phyloP scores from a whole-genome alignment of 2,113 vertebrate genomes.

The Glaucomys volans region DNA sequence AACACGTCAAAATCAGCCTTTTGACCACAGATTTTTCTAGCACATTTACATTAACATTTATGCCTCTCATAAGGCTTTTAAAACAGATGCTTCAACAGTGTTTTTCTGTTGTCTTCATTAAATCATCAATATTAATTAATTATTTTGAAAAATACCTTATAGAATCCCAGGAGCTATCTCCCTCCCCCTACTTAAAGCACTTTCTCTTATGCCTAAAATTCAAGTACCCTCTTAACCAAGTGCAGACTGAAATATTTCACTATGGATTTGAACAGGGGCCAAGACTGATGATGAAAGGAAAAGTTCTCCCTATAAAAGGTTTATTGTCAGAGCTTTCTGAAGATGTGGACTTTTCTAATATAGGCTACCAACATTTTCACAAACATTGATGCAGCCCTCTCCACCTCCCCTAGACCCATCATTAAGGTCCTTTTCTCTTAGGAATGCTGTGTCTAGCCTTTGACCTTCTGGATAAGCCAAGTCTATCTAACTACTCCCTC shows the following conservation, averaged over 20 bases:
- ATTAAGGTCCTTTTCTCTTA: slow-evolving; percentile 68
- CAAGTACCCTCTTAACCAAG: slow-evolving; percentile 65
- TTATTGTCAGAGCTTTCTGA: slow-evolving; percentile 73
- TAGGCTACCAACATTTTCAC: slow-evolving; percentile 45
- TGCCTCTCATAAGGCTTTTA: slow-evolving; percentile 49
- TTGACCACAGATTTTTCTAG: slow-evolving; percentile 65
- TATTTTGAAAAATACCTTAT: slow-evolving; percentile 49
- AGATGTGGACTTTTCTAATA: slow-evolving; percentile 64
- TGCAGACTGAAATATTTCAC: slow-evolving; percentile 67
- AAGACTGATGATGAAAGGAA: slow-evolving; percentile 55
- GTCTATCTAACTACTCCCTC: slow-evolving; percentile 64
- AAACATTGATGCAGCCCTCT: slow-evolving; percentile 46
- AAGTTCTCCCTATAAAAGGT: slow-evolving; percentile 49
- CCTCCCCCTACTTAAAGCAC: slow-evolving; percentile 14
- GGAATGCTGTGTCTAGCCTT: slow-evolving; percentile 11
- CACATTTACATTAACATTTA: slow-evolving; percentile 59
- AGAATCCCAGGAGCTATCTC: neutral
- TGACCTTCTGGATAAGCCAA: slow-evolving; percentile 75
- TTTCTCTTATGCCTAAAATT: slow-evolving; percentile 64
- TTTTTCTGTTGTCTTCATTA: neutral
- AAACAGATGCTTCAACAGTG: neutral
- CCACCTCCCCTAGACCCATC: neutral
- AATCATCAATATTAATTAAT: neutral
- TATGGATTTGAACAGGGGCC: slow-evolving; percentile 58
- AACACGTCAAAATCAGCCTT: slow-evolving; percentile 71